Base-by-base conservation (phyloP, 2,888 invertebrate species). In the Noctua janthe region DNA sequence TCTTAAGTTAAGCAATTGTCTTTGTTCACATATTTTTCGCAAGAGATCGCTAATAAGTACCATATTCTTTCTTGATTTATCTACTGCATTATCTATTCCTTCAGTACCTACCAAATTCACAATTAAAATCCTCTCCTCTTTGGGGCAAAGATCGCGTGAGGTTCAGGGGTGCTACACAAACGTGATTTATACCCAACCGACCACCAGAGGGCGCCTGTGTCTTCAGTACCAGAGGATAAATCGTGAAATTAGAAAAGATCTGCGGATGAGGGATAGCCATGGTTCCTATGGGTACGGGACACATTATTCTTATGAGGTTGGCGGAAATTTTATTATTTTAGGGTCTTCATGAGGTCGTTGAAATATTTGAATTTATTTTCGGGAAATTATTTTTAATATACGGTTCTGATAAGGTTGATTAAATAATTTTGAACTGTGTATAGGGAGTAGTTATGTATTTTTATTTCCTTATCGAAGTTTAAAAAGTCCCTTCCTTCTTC, bases 211-310 rank as follows among this genome's bases (percentile, higher is more conserved):
- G 92, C 85, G 82, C 88, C 90, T 87, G 88, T 90, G 91, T 91
- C 92, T 91, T 91, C 87, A 81, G 90, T 84, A 78, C 76, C 83
- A 85, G 92, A 91, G 92, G 88, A 94, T 94, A 94, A 93, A 94
- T 94, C 89, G 90, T 89, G 86, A 93, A 94, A 94, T 94, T 94
- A 94, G 92, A 91, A 90, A 88, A 87, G 85, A 89, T 84, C 92
- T 94, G 94, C 88, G 82, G 89, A 88, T 92, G 92, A 94, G 87
- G 93, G 94, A 94, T 94, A 91, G 89, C 90, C 78, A 85, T 89
- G 86, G 87, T 83, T 86, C 80, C 83, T 89, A 84, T 89, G 62
- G 20, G 78, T 70, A 56, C 62, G 72, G 49, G 39, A 59, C 70
- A 73, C 80, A 79, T 87, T 88, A 82, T 83, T 90, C 78, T 80